These are phyloP conservation scores for Ibidorhyncha struthersii DNA, from an alignment of 2,113 vertebrate species.

Conservation along the genomic window DNA sequence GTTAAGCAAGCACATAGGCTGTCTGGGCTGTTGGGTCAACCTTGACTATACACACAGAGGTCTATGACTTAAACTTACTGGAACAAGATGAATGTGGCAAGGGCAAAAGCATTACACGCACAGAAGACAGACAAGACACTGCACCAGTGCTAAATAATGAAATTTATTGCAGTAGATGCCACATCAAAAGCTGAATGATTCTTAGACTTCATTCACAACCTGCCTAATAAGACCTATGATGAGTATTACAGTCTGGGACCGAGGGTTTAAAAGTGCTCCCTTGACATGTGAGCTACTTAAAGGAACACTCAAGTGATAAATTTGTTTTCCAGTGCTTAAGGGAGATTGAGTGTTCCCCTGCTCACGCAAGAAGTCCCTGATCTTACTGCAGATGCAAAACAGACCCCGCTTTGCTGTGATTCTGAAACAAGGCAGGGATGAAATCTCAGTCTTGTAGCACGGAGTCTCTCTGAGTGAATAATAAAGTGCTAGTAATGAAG, in stretches of 20 bases:
- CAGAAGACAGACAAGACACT: neutral
- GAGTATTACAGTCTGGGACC: neutral
- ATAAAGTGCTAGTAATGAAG: neutral
- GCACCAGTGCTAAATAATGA: neutral
- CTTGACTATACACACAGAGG: neutral
- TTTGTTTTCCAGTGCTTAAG: constrained; percentile 20
- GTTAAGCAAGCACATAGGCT: neutral
- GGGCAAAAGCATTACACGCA: neutral
- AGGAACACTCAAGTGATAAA: constrained; percentile 16
- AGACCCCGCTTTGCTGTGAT: neutral
- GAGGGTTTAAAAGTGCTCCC: neutral
- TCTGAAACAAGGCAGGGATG: neutral
- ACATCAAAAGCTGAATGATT: neutral
- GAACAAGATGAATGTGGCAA: neutral
- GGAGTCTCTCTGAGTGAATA: neutral
- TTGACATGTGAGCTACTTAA: neutral
- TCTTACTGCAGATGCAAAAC: neutral
- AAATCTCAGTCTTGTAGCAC: neutral
- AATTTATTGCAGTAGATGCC: neutral
- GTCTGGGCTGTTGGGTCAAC: neutral
- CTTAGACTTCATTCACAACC: neutral
- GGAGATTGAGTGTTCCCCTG: neutral
- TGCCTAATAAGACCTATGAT: neutral
- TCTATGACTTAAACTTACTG: neutral
- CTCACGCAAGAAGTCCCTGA: neutral